A percentile compares a stretch with the other conserved stretches of the same genome.
These are phyloP conservation scores for Blera fallax DNA, from an alignment of 2,888 invertebrate genomes.

Conservation along the genomic window DNA sequence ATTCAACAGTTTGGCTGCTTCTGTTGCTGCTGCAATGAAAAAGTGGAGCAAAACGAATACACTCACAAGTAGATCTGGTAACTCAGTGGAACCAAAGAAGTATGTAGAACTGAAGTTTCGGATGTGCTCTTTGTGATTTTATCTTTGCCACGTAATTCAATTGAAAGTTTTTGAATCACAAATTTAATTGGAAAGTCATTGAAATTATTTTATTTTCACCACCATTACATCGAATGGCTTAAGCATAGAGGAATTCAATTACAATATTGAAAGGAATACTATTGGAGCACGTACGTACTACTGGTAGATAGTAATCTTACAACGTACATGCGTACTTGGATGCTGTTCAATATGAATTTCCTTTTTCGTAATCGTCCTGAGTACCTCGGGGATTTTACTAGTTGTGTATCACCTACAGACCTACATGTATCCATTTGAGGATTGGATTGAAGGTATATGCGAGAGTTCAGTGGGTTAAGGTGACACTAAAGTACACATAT, in stretches of 20 bases:
- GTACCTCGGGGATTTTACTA: background rate
- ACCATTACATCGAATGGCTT: conserved; percentile 28
- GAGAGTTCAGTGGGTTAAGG: background rate
- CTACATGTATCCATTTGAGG: too few species aligned
- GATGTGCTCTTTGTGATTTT: conserved; percentile 65
- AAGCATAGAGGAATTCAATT: background rate
- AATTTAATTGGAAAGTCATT: conserved; percentile 70
- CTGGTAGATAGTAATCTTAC: background rate
- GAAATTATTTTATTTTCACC: conserved; percentile 64
- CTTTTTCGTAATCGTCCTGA: background rate
- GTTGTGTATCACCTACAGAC: too few species aligned
- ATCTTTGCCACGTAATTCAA: conserved; percentile 72
- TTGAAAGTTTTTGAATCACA: conserved; percentile 70
- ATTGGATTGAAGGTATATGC: background rate
- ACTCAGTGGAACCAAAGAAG: background rate
- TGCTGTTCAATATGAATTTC: background rate
- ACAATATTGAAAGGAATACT: background rate
- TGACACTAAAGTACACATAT: background rate
- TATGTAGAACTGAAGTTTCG: conserved; percentile 21
- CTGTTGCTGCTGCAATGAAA: conserved; percentile 11
- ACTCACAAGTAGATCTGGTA: background rate
- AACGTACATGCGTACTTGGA: background rate
- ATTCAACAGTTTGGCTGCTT: conserved; percentile 70
- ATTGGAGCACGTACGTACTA: background rate
- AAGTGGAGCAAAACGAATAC: conserved; percentile 26